Conservation (phyloP, 1,140 invertebrate genomes). For the Macrobrachium rosenbergii region DNA sequence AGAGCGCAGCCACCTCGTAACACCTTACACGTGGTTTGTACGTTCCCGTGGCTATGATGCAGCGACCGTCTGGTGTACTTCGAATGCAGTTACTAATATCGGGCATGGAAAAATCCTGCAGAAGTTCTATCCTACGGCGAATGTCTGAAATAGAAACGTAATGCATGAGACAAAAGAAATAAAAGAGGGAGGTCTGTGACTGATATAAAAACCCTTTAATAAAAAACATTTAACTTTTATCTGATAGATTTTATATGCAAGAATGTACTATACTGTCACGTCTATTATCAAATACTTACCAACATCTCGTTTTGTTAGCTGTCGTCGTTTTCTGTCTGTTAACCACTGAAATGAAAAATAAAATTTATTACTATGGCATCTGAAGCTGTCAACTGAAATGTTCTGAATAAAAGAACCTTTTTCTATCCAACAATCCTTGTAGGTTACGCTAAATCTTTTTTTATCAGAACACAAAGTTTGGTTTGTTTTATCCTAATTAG, state of each 20-base stretch:
- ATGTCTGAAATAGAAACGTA: conserved; percentile 73
- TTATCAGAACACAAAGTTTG: too few relatives aligned
- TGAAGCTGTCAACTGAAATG: too few relatives aligned
- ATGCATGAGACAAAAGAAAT: background rate
- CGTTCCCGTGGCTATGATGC: conserved; percentile 92
- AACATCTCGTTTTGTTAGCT: conserved; percentile 90
- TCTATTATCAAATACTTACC: conserved; percentile 65
- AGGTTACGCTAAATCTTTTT: too few relatives aligned
- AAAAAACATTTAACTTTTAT: background rate
- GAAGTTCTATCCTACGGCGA: conserved; percentile 90
- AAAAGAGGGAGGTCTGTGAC: background rate
- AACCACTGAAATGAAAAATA: conserved; percentile 77
- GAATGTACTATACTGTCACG: background rate
- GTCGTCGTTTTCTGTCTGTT: conserved; percentile 88
- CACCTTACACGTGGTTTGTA: conserved; percentile 98
- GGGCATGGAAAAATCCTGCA: conserved; percentile 99
- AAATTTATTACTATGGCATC: too few relatives aligned
- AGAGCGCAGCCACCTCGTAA: conserved; percentile 95
- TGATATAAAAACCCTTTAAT: background rate
- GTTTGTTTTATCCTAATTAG: too few relatives aligned
- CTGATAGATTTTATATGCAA: background rate
- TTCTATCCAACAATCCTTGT: too few relatives aligned
- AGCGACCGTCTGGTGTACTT: conserved; percentile 93
- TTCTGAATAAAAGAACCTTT: too few relatives aligned
- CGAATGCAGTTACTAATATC: conserved; percentile 87